A percentile compares a stretch with the other conserved stretches of the same genome.
Evolutionary conservation across 2,888 invertebrate genomes (phyloP).

Genomic region (Chrysolina haemoptera): DNA sequence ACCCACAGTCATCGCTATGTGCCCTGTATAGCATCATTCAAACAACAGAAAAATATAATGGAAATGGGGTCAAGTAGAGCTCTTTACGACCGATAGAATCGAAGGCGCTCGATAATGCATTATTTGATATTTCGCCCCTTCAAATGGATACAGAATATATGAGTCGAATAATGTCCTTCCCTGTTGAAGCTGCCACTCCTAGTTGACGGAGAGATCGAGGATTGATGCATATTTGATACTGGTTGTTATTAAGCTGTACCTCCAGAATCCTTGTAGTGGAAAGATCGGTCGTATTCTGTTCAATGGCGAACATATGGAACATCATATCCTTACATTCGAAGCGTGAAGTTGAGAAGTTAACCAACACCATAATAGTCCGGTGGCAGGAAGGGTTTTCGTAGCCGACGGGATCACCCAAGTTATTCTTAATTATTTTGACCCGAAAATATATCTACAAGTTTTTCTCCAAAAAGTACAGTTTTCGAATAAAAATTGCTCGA

Average conservation of each 20-base stretch:
- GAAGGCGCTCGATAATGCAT: slow-evolving; percentile 7
- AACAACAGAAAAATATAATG: not conserved
- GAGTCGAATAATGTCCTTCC: not conserved
- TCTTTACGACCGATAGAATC: not conserved
- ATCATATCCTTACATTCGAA: too few relatives aligned
- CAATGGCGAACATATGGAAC: too few relatives aligned
- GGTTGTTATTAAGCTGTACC: not conserved
- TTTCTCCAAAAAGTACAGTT: too few relatives aligned
- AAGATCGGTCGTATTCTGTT: not conserved
- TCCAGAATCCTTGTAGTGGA: not conserved
- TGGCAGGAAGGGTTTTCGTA: too few relatives aligned
- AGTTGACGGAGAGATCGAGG: not conserved
- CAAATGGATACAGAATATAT: not conserved
- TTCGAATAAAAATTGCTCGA: too few relatives aligned
- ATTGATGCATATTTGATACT: not conserved
- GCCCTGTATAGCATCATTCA: not conserved
- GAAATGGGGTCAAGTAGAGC: slow-evolving; percentile 4
- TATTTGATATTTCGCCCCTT: not conserved
- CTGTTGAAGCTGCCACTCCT: not conserved
- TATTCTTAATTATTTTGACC: too few relatives aligned
- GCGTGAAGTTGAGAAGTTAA: too few relatives aligned
- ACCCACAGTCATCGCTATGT: not conserved
- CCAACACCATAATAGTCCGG: too few relatives aligned
- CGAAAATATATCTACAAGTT: too few relatives aligned
- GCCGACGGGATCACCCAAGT: too few relatives aligned